phyloP scores from a whole-genome alignment of 2,113 vertebrate species.

The Coptodon bakossiorum region DNA sequence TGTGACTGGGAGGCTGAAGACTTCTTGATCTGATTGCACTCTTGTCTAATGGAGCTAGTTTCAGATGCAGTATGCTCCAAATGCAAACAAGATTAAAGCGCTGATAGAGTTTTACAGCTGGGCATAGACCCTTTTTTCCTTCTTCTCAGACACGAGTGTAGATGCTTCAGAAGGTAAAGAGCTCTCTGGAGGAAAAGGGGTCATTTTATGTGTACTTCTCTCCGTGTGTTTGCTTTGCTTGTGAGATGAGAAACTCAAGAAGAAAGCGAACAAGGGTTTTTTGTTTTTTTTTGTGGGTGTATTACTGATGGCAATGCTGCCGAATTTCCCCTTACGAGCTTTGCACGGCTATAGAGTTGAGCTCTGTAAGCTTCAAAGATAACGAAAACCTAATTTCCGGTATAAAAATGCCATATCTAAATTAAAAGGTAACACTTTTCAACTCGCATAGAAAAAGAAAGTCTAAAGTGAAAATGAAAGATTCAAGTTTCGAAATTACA shows the following conservation, averaged over 20 bases:
- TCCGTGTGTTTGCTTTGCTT: background rate
- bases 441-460: background rate
- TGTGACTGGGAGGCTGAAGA: background rate
- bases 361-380: slow-evolving; percentile 27
- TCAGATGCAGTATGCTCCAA: slow-evolving; percentile 2
- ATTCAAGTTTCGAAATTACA: slow-evolving; percentile 16
- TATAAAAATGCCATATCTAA: slow-evolving; percentile 17
- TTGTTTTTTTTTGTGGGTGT: background rate
- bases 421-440: slow-evolving; percentile 29
- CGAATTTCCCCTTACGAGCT: background rate
- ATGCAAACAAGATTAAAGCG: slow-evolving; percentile 15
- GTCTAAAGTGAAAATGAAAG: slow-evolving; percentile 38
- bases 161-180: background rate
- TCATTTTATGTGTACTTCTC: background rate
- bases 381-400: slow-evolving; percentile 41
- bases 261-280: background rate
- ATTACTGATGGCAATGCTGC: background rate
- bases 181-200: background rate
- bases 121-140: background rate
- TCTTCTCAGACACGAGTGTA: background rate
- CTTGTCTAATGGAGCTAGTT: slow-evolving; percentile 11
- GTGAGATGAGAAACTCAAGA: background rate
- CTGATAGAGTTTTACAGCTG: background rate
- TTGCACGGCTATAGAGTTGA: background rate
- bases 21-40: background rate